Evolutionary conservation across 2,113 vertebrate genomes (phyloP), one percentile per base, ranked within the genome.

Genomic region (Morone chrysops): DNA sequence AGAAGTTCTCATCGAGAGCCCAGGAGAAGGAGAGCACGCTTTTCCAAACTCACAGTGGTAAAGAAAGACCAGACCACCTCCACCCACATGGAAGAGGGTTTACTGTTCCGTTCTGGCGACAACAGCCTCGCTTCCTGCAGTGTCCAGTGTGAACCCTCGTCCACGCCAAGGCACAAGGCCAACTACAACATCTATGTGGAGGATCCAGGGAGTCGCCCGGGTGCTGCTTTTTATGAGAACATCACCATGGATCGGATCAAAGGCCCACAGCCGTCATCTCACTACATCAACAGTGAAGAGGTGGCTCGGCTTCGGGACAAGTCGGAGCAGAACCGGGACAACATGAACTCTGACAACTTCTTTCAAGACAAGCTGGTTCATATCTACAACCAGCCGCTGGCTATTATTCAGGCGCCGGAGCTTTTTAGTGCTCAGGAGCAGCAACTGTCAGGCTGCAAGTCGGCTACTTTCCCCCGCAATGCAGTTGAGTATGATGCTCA

Each of bases 61-160:
- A 99, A 97, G 80, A 98, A 96, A 90, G 98, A 99, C 88, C 98
- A 99, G 91, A 98, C 97, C 75, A 99, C 98, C 0, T 99, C 97
- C 85, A 99, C 97, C 73, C 97, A 96, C 92, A 95, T 96, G 85
- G 97, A 97, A 65, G 97, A 97, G 82, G 96, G 96, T 36, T 80
- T 94, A 69, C 83, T 96, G 78, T 95, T 95, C 70, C 96, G 93
- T 14, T 87, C 85, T 2, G 95, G 97, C 0, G 97, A 97, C 22
- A 96, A 95, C 85, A 72, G 96, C 22, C 94, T 96, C 8, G 93
- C 94, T 20, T 83, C 96, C 25, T 95, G 94, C 90, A 90, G 90
- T 8, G 95, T 94, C 54, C 96, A 94, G 40, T 94, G 94, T 40
- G 96, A 95, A 5, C 86, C 94, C 16, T 93, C 91, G 0, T 82